phyloP scores from a whole-genome alignment of 1,140 invertebrate genomes.

The Manduca sexta region DNA sequence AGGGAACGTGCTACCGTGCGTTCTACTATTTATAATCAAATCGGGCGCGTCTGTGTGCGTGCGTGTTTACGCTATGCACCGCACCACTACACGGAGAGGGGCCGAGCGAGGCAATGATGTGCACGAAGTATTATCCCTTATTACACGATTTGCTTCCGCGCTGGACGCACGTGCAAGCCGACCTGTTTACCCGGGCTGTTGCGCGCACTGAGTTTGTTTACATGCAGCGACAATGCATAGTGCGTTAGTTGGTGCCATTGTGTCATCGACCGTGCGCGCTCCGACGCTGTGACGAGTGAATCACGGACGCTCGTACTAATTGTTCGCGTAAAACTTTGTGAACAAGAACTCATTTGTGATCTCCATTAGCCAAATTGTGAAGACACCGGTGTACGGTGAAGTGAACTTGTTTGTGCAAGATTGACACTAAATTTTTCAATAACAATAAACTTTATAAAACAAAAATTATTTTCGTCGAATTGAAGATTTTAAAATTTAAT shows the following conservation, averaged over 20 bases:
- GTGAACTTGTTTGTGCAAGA: conserved; percentile 29
- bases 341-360: conserved; percentile 36
- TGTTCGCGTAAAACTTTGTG: conserved; percentile 51
- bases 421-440: conserved; percentile 29
- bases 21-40: no score
- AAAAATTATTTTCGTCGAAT: conserved; percentile 9
- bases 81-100: no score
- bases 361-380: conserved; percentile 34
- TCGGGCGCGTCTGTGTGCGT: no score
- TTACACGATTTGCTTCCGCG: no score
- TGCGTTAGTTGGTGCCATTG: conserved; percentile 57
- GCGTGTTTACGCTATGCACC: no score
- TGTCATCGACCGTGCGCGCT: conserved; percentile 60
- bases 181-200: conserved; percentile 47
- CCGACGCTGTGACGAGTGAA: conserved; percentile 53
- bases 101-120: no score
- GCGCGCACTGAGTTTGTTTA: conserved; percentile 65
- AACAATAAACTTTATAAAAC: not conserved
- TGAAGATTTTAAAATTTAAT: not conserved
- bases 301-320: conserved; percentile 47
- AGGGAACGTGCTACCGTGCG: no score
- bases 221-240: conserved; percentile 55
- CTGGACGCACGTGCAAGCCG: no score
- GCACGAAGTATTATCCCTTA: no score
- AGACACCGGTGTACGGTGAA: conserved; percentile 8